Evolutionary conservation across 2,888 invertebrate species (phyloP), one percentile per base, ranked within the genome.

Genomic region (Oligia strigilis): DNA sequence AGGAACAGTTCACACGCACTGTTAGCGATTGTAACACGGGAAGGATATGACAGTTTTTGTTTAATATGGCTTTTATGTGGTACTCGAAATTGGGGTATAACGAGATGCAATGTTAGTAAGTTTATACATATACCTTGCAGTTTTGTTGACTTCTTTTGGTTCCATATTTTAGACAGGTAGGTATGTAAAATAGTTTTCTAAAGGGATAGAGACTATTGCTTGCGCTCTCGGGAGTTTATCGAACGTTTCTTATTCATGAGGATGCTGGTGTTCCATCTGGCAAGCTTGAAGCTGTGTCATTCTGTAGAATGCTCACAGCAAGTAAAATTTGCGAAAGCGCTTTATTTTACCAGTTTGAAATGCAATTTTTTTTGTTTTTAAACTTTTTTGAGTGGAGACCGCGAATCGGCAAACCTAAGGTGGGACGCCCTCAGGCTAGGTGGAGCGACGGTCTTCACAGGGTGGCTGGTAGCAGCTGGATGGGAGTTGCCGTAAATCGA

Each of bases 1-100:
- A 84, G 85, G 85, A 78, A 73, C 85, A 83, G 91, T 92, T 93
- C 93, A 90, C 92, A 92, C 92, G 91, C 85, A 89, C 86, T 78
- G 81, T 74, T 80, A 82, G 72, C 66, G 64, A 81, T 83, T 86
- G 78, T 83, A 75, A 72, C 77, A 62, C 55, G 66, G 75, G 77
- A 77, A 85, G 84, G 87, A 87, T 84, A 83, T 87, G 81, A 83
- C 84, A 83, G 83, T 87, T 88, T 88, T 81, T 77, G 80, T 82
- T 77, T 74, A 76, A 82, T 83, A 62, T 40, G 40, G 60, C n/a
- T 71, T 75, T 71, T 75, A 79, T 73, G 72, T 75, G 55, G 49
- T 62, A 65, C 46, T 75, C 73, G 67, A 74, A 62, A 60, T 65
- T 69, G n/a, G 43, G 49, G 62, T 14, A 64, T 64, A 43, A 36